Base-by-base conservation (phyloP, 2,113 vertebrate genomes). In the Labeo rohita region DNA sequence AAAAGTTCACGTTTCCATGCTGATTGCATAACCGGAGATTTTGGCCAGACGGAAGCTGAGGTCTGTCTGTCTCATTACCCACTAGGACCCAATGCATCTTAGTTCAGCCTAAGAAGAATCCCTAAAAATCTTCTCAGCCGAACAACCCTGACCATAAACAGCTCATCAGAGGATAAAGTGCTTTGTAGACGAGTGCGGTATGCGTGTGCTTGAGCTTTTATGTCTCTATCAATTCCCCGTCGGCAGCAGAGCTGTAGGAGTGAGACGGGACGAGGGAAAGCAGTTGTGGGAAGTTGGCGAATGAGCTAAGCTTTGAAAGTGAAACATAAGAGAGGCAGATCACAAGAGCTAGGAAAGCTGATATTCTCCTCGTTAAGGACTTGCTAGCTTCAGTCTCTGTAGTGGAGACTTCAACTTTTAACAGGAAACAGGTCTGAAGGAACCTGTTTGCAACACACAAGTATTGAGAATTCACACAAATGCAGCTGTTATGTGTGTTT, bases 311-410 rank as follows among this genome's bases (percentile, higher is more conserved):
- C 95, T 96, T 96, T 96, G 95, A 97, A 97, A 96, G 96, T 96
- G 96, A 97, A 97, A 97, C 94, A 94, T 96, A 95, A 93, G 93
- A 93, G 88, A 72, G 95, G 93, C 95, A 94, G 94, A 95, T 96
- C 96, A 95, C 95, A 97, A 96, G 95, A 96, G 96, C 96, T 92
- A 96, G 93, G 97, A 97, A 98, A 97, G 95, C 95, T 92, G 97
- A 98, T 98, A 97, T 96, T 94, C 92, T 95, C 82, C 92, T 91
- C 86, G 84, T 93, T 93, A 93, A 80, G 87, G 89, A 87, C 95
- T 93, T 94, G 93, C 94, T 94, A 88, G 95, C 94, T 93, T 80
- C 21, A 95, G 93, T 94, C 95, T 97, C 95, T 96, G 96, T 91
- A 95, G 96, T 95, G 95, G 94, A 92, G 94, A 95, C 95, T 97